These are phyloP conservation scores for Saguinus midas DNA, from an alignment of 2,113 vertebrate species.

Conservation along the genomic window DNA sequence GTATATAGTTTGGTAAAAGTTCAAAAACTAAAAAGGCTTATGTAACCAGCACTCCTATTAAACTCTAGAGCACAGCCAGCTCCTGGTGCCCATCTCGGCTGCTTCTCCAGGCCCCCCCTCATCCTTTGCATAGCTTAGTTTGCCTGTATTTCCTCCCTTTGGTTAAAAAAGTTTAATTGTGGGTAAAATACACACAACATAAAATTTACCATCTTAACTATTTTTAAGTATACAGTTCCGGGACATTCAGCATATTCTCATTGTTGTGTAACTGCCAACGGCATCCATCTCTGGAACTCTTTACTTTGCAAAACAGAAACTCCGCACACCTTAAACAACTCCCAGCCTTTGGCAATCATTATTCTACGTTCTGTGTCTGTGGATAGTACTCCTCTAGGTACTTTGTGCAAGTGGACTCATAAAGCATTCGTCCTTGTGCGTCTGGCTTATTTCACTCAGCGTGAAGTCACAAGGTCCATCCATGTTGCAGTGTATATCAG, in stretches of 20 bases:
- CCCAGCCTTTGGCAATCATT: too few relatives aligned
- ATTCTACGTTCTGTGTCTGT: neutral
- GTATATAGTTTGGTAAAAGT: neutral
- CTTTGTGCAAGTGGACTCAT: neutral
- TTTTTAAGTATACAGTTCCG: neutral
- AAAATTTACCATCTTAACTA: neutral
- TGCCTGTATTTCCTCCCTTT: neutral
- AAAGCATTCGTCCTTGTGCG: neutral
- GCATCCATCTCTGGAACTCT: neutral
- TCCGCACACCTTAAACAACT: neutral
- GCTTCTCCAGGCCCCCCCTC: too few relatives aligned
- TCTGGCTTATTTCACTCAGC: neutral
- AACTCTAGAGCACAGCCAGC: fast-evolving
- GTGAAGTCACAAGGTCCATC: neutral
- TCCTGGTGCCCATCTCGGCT: fast-evolving
- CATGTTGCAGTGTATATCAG: neutral
- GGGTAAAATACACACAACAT: neutral
- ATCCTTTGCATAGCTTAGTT: neutral
- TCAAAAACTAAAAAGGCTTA: neutral
- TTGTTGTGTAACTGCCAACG: fast-evolving
- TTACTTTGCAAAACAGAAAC: neutral
- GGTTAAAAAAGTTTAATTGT: neutral
- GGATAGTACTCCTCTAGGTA: neutral
- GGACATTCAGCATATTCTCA: fast-evolving
- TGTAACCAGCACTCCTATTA: neutral